These are phyloP conservation scores for Mormyrus iriodes DNA, from an alignment of 2,113 vertebrate species.

Conservation along the genomic window DNA sequence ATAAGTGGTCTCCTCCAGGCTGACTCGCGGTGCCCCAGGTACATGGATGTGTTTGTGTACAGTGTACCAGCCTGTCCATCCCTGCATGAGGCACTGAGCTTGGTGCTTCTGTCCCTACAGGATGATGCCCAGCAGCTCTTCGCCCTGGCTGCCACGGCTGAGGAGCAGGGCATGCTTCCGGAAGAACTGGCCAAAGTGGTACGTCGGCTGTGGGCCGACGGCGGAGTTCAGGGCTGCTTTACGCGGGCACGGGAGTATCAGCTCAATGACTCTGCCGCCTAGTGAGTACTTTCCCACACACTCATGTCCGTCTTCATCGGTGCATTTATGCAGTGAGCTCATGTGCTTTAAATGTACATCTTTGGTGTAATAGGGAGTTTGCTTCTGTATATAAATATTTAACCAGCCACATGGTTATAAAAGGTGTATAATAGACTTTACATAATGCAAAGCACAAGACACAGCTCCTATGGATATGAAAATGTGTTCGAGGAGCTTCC, in stretches of 20 bases:
- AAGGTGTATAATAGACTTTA: not conserved
- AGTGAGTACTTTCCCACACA: conserved; percentile 68
- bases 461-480: not conserved
- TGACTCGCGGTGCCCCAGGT: not conserved
- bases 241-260: conserved; percentile 77
- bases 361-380: conserved; percentile 8
- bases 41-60: not conserved
- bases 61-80: not conserved
- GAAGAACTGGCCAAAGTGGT: conserved; percentile 85
- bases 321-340: not conserved
- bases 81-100: not conserved
- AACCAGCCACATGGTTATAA: not conserved
- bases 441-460: not conserved
- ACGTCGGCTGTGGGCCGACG: conserved; percentile 86
- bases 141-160: conserved; percentile 76
- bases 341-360: not conserved
- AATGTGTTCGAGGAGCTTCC: not conserved
- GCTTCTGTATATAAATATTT: not conserved
- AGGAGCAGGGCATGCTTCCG: conserved; percentile 87
- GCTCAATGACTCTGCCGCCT: conserved; percentile 87
- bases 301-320: not conserved
- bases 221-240: conserved; percentile 89
- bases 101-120: conserved; percentile 49
- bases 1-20: not conserved
- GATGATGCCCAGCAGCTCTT: conserved; percentile 92